Conservation (phyloP, 1,140 invertebrate species). For the Hirudo medicinalis region DNA sequence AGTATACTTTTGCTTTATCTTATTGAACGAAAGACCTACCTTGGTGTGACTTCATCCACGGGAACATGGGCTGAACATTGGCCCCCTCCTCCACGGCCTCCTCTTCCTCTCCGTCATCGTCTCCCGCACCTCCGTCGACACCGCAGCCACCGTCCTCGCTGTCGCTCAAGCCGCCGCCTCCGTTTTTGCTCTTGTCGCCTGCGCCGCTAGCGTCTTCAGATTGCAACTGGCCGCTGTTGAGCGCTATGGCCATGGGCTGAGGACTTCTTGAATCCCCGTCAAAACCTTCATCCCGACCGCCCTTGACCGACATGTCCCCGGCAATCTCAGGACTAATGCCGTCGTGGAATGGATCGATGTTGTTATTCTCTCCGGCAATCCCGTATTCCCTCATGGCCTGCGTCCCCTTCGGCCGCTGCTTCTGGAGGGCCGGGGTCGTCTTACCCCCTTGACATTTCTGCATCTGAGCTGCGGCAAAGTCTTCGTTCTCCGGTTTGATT, state of each 20-base stretch:
- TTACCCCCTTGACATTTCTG: background rate
- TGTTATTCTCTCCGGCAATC: background rate
- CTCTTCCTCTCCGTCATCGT: background rate
- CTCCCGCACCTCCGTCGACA: background rate
- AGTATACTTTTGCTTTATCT: too few species aligned
- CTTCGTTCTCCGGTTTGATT: slow-evolving; percentile 3
- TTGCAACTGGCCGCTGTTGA: background rate
- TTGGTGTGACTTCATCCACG: slow-evolving; percentile 5
- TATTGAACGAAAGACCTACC: background rate
- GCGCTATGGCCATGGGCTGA: too few species aligned
- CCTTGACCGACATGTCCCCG: background rate
- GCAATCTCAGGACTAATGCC: background rate
- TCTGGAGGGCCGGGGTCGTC: background rate
- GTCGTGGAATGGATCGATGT: background rate
- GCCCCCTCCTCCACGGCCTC: slow-evolving; percentile 6
- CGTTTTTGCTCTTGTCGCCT: background rate
- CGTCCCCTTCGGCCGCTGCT: background rate
- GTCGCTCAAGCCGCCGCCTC: background rate
- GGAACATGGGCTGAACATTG: slow-evolving; percentile 13
- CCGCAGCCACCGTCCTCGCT: slow-evolving; percentile 1
- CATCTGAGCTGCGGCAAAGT: background rate
- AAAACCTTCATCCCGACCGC: too few species aligned
- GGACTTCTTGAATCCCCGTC: too few species aligned
- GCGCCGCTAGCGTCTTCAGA: background rate
- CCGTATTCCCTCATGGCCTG: background rate